Evolutionary conservation across 2,888 invertebrate genomes (phyloP).

Genomic region (Lydus trimaculatus): DNA sequence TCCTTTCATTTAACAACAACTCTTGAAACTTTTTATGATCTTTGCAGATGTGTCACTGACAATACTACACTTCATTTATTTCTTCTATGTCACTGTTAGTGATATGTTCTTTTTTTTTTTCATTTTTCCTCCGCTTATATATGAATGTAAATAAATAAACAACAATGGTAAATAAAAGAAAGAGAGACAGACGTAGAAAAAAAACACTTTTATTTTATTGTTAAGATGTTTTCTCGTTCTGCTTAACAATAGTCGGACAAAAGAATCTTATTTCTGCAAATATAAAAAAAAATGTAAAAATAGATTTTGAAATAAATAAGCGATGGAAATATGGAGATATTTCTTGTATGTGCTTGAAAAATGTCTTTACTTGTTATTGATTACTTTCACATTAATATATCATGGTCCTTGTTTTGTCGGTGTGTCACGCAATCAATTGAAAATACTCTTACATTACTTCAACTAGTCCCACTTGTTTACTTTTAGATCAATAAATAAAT

Average conservation of each 20-base stretch:
- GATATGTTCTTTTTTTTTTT: slow-evolving; percentile 29
- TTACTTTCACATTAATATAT: slow-evolving; percentile 29
- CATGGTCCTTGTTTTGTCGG: slow-evolving; percentile 24
- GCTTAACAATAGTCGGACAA: neutral
- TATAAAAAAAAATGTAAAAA: slow-evolving; percentile 26
- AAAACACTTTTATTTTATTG: neutral
- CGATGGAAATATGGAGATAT: neutral
- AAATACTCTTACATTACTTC: slow-evolving; percentile 26
- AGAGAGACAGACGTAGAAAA: neutral
- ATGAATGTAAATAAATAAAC: neutral
- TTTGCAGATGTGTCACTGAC: slow-evolving; percentile 38
- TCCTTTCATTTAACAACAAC: slow-evolving; percentile 1
- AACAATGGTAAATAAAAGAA: slow-evolving; percentile 22
- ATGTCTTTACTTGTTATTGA: slow-evolving; percentile 29
- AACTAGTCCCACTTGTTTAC: neutral
- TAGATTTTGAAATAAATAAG: slow-evolving; percentile 12
- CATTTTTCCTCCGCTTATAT: neutral
- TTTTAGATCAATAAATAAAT: neutral
- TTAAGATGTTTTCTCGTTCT: neutral
- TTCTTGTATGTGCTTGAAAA: neutral
- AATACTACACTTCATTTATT: slow-evolving; percentile 41
- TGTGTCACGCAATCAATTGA: slow-evolving; percentile 22
- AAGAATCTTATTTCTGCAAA: no score
- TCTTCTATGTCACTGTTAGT: slow-evolving; percentile 28
- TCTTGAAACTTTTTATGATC: slow-evolving; percentile 30